phyloP scores from a whole-genome alignment of 2,113 vertebrate species.

The Erythrolamprus reginae region DNA sequence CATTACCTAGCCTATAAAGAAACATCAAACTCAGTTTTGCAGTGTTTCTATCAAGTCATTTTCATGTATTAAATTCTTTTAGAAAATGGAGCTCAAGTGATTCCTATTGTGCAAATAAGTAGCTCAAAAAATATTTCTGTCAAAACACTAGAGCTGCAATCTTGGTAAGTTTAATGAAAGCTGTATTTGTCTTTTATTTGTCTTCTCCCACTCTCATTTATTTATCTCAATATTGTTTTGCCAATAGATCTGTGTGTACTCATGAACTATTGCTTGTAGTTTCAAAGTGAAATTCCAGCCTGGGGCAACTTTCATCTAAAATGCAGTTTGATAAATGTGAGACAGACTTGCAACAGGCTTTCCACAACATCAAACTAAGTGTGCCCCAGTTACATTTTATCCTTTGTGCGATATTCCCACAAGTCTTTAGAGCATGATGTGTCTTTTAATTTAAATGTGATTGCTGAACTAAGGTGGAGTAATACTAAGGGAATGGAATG shows the following conservation, averaged over 20 bases:
- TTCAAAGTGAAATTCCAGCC: constrained; percentile 5
- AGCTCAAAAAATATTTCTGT: not conserved
- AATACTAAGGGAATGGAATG: not conserved
- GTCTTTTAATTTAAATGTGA: constrained; percentile 2
- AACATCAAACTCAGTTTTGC: not conserved
- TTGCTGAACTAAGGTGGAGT: not conserved
- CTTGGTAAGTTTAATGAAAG: not conserved
- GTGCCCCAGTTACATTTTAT: not conserved
- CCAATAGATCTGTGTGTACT: constrained; percentile 7
- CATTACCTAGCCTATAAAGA: not conserved
- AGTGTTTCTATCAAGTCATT: not conserved
- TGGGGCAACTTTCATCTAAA: constrained; percentile 8
- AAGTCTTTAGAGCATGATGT: not conserved
- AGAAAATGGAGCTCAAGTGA: not conserved
- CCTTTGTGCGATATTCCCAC: not conserved
- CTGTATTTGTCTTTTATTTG: not conserved
- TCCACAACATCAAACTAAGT: constrained; percentile 9
- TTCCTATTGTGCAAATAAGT: not conserved
- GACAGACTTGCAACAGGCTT: not conserved
- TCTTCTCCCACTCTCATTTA: not conserved
- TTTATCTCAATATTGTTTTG: constrained; percentile 14
- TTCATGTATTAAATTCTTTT: not conserved
- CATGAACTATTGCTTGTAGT: not conserved
- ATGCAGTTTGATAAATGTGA: constrained; percentile 12
- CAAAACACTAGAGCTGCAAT: not conserved